Percentiles rank a stretch among this genome's conserved stretches.
Conservation (phyloP, 1,140 invertebrate genomes). For the Drosophila tristis region DNA sequence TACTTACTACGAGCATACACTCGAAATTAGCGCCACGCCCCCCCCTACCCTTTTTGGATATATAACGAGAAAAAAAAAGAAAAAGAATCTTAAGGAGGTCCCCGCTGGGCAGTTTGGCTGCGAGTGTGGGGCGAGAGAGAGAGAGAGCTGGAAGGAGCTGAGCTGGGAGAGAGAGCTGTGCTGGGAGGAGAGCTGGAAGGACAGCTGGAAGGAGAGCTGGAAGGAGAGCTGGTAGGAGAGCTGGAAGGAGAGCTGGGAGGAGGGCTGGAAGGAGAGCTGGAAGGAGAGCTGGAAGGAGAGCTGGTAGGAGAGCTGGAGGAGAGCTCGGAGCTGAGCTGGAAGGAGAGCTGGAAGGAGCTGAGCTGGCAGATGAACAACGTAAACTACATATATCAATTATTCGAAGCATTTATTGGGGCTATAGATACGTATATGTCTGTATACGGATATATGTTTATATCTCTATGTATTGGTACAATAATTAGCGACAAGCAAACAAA, state of each 20-base stretch:
- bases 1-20: slow-evolving; percentile 21
- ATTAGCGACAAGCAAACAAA: slow-evolving; percentile 73
- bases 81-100: not conserved
- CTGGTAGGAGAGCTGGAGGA: too few relatives aligned
- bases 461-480: slow-evolving; percentile 78
- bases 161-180: not conserved
- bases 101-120: not conserved
- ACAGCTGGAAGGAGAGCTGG: too few relatives aligned
- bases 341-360: not conserved
- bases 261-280: too few relatives aligned
- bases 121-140: not conserved
- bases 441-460: slow-evolving; percentile 51
- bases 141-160: not conserved
- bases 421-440: slow-evolving; percentile 52
- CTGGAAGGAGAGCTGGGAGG: too few relatives aligned
- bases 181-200: too few relatives aligned
- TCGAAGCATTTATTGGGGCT: slow-evolving; percentile 77
- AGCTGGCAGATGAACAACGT: slow-evolving; percentile 36
- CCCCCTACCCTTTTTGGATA: too few relatives aligned
- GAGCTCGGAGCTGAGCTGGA: too few relatives aligned
- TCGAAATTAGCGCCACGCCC: slow-evolving; percentile 8
- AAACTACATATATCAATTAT: slow-evolving; percentile 80
- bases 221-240: too few relatives aligned
- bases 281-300: too few relatives aligned
- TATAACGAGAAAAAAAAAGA: not conserved